A percentile compares a stretch with the other conserved stretches of the same genome.
phyloP scores from a whole-genome alignment of 2,113 vertebrate genomes.

The Raja brachyura region DNA sequence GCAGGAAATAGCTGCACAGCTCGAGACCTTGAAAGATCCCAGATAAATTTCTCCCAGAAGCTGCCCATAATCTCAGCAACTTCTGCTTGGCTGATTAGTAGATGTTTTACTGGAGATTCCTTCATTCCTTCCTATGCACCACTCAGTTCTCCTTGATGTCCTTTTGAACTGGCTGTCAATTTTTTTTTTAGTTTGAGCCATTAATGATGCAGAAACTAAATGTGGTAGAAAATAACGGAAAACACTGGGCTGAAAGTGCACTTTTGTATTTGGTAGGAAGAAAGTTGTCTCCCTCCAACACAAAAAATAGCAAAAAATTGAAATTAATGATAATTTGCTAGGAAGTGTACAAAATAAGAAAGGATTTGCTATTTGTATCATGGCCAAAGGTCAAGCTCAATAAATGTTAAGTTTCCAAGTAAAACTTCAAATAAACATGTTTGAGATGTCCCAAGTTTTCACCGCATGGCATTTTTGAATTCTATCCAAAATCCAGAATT shows the following conservation, averaged over 20 bases:
- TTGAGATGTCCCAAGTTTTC: not conserved
- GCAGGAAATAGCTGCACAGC: not conserved
- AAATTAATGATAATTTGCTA: constrained; percentile 12
- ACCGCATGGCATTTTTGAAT: too few relatives aligned
- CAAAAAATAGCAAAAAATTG: not conserved
- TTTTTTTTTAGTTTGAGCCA: not conserved
- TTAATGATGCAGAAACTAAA: not conserved
- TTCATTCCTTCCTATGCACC: not conserved
- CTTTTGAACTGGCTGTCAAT: not conserved
- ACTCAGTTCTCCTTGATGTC: not conserved
- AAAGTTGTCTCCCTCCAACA: not conserved
- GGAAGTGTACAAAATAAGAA: not conserved
- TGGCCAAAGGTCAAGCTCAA: not conserved
- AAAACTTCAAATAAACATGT: not conserved
- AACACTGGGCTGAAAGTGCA: not conserved
- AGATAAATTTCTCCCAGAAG: not conserved
- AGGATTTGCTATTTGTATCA: not conserved
- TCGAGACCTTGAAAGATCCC: not conserved
- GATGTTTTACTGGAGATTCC: not conserved
- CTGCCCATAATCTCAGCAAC: not conserved
- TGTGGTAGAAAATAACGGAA: not conserved
- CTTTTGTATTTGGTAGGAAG: not conserved
- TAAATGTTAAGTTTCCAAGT: not conserved
- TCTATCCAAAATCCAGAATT: not conserved
- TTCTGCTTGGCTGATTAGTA: not conserved